A percentile compares a stretch with the other conserved stretches of the same genome.
These are phyloP conservation scores for Drosophila kambysellisi DNA, from an alignment of 2,888 invertebrate species.

Conservation along the genomic window DNA sequence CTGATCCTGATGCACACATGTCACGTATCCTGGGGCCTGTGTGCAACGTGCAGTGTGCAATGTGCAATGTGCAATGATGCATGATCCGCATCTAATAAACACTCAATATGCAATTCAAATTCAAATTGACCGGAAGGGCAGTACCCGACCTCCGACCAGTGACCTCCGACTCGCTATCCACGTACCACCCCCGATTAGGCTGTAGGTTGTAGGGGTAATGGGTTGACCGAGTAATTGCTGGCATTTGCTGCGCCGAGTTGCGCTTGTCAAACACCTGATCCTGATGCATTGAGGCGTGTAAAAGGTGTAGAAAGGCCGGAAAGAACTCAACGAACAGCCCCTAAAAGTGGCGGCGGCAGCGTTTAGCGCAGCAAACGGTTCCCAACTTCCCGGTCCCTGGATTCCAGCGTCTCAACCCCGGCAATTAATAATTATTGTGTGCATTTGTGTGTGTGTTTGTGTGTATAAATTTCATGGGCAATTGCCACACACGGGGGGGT, in stretches of 20 bases:
- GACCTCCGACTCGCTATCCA: neutral
- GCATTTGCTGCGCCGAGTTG: slow-evolving; percentile 35
- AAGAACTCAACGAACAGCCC: slow-evolving; percentile 38
- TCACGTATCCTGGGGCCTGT: slow-evolving; percentile 12
- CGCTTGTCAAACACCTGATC: slow-evolving; percentile 82
- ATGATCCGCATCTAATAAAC: slow-evolving; percentile 77
- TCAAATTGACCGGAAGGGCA: slow-evolving; percentile 78
- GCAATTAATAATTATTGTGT: slow-evolving; percentile 79
- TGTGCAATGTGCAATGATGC: slow-evolving; percentile 69
- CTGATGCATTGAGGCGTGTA: slow-evolving; percentile 79
- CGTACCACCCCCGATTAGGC: slow-evolving; percentile 4
- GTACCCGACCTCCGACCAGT: slow-evolving; percentile 1
- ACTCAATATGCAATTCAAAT: slow-evolving; percentile 74
- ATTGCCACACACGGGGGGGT: slow-evolving; percentile 58
- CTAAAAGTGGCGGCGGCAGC: slow-evolving; percentile 18
- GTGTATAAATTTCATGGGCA: slow-evolving; percentile 81
- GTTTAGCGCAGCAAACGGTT: slow-evolving; percentile 14
- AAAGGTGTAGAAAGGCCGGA: slow-evolving; percentile 82
- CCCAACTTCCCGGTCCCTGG: slow-evolving; percentile 4
- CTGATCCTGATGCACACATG: slow-evolving; percentile 40
- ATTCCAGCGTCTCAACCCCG: slow-evolving; percentile 40
- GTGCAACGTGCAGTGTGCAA: neutral
- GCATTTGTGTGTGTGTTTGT: slow-evolving; percentile 61
- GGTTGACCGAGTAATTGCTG: slow-evolving; percentile 56
- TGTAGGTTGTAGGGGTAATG: neutral